These are phyloP conservation scores for Papilio polytes DNA, from an alignment of 1,140 invertebrate species.

Conservation along the genomic window DNA sequence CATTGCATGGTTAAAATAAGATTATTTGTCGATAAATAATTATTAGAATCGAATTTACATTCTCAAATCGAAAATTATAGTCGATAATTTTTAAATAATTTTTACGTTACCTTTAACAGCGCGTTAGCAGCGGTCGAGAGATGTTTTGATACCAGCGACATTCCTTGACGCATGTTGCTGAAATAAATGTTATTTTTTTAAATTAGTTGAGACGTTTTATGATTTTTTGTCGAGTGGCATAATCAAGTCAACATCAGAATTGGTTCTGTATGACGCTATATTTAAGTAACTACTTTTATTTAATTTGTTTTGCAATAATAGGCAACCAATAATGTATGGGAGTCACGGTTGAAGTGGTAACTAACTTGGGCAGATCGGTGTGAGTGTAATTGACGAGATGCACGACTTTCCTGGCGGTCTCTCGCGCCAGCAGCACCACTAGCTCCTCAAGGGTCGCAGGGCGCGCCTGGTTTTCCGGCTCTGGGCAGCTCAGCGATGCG, in stretches of 20 bases:
- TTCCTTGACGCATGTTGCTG: conserved; percentile 72
- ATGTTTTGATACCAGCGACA: conserved; percentile 61
- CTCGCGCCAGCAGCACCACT: conserved; percentile 88
- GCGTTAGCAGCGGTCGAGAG: conserved; percentile 63
- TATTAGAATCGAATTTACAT: no score
- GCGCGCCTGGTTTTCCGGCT: conserved; percentile 92
- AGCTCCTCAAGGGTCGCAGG: conserved; percentile 90
- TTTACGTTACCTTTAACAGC: conserved; percentile 63
- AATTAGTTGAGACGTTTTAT: background rate
- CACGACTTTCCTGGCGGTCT: conserved; percentile 89
- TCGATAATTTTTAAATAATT: background rate
- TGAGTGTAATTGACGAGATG: conserved; percentile 90
- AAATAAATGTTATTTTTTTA: conserved; percentile 39
- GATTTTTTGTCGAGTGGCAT: background rate
- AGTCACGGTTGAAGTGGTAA: background rate
- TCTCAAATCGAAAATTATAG: conserved; percentile 29
- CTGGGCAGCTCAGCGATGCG: conserved; percentile 88
- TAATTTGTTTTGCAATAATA: background rate
- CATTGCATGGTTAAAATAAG: no score
- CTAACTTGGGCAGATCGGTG: conserved; percentile 85
- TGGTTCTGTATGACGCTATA: no score
- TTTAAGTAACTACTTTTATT: no score
- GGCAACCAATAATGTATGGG: background rate
- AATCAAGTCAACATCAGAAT: no score
- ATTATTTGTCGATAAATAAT: no score